Conservation (phyloP, 2,888 invertebrate species). For the Adelphocoris suturalis region DNA sequence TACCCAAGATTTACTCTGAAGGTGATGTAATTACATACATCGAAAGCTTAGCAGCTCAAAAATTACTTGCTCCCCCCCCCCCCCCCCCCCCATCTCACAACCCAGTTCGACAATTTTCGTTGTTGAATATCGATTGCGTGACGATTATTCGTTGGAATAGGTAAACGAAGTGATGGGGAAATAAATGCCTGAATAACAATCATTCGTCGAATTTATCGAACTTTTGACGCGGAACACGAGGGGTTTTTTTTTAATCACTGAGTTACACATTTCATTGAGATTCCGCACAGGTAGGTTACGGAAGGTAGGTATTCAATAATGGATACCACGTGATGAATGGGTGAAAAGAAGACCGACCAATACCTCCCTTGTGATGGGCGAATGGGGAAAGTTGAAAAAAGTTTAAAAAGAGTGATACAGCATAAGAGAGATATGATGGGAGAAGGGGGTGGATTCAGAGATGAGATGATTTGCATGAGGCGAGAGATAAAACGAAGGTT, state of each 20-base stretch:
- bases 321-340: background rate
- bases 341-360: background rate
- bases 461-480: conserved; percentile 35
- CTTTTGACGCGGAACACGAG: background rate
- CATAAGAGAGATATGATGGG: background rate
- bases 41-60: too few species aligned
- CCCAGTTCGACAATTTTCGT: too few species aligned
- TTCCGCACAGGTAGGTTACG: too few species aligned
- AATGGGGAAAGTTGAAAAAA: background rate
- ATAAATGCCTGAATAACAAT: background rate
- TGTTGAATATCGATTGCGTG: too few species aligned
- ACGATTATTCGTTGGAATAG: too few species aligned
- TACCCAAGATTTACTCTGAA: too few species aligned
- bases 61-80: too few species aligned
- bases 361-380: background rate
- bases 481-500: background rate
- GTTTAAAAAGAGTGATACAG: background rate
- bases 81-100: too few species aligned
- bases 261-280: background rate
- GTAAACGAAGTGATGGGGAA: too few species aligned
- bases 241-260: background rate
- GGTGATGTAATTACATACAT: too few species aligned
- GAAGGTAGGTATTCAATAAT: background rate
- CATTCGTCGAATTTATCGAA: background rate
- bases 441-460: background rate